phyloP scores from a whole-genome alignment of 1,140 invertebrate species.

The Drosophila seguyi region DNA sequence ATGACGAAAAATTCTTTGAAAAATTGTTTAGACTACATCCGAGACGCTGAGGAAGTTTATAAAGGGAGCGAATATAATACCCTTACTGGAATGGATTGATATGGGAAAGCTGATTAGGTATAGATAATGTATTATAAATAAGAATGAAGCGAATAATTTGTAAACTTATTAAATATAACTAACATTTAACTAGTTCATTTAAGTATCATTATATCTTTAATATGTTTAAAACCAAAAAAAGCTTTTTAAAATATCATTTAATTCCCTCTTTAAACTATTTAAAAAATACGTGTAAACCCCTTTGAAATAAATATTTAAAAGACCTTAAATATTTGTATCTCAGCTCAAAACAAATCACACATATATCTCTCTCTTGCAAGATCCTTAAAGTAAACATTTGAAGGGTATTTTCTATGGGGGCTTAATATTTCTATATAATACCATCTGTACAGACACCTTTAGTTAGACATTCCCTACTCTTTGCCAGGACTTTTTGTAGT shows the following conservation, averaged over 20 bases:
- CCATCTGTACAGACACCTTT: constrained; percentile 33
- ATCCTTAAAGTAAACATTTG: background rate
- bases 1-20: constrained; percentile 71
- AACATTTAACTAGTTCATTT: no score
- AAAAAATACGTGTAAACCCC: no score
- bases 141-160: background rate
- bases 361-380: no score
- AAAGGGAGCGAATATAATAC: constrained; percentile 32
- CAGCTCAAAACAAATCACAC: background rate
- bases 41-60: constrained; percentile 10
- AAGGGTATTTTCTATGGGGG: constrained; percentile 15
- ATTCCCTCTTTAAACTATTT: no score
- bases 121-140: background rate
- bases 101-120: background rate
- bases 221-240: no score
- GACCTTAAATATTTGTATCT: background rate
- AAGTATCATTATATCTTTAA: no score
- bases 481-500: constrained; percentile 23
- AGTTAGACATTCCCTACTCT: constrained; percentile 59
- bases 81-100: constrained; percentile 17
- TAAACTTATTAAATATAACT: background rate
- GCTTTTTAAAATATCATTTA: no score
- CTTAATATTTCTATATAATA: background rate
- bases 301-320: background rate
- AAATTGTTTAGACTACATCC: constrained; percentile 51